Evolutionary conservation across 2,113 vertebrate species (phyloP).

Genomic region (Nipponia nippon): DNA sequence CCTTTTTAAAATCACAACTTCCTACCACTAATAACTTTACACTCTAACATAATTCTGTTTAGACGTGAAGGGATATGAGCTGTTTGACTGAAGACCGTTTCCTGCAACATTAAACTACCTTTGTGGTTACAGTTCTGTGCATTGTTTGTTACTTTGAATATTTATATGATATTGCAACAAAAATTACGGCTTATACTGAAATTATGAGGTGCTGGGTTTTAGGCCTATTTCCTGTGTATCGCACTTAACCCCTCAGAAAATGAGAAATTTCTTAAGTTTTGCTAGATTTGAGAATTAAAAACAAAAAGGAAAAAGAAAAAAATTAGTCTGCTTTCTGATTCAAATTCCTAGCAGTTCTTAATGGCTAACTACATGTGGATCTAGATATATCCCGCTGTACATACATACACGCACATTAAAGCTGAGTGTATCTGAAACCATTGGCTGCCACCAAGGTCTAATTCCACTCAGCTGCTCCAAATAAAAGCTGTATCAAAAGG

Average conservation of each 20-base stretch:
- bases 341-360: not conserved
- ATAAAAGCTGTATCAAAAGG: not conserved
- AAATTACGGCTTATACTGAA: not conserved
- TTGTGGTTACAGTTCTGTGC: not conserved
- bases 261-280: not conserved
- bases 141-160: not conserved
- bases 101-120: not conserved
- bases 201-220: not conserved
- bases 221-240: not conserved
- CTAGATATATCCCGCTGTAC: not conserved
- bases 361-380: accelerated
- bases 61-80: not conserved
- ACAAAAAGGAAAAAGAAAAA: not conserved
- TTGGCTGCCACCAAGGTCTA: not conserved
- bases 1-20: not conserved
- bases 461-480: not conserved
- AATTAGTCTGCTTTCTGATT: not conserved
- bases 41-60: not conserved
- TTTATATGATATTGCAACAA: not conserved
- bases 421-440: not conserved
- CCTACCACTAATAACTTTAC: not conserved
- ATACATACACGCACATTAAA: not conserved
- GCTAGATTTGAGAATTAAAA: not conserved
- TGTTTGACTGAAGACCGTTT: not conserved
- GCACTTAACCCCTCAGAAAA: not conserved